These are phyloP conservation scores for Drosophila melanosoma DNA, from an alignment of 2,888 invertebrate genomes.

Conservation along the genomic window DNA sequence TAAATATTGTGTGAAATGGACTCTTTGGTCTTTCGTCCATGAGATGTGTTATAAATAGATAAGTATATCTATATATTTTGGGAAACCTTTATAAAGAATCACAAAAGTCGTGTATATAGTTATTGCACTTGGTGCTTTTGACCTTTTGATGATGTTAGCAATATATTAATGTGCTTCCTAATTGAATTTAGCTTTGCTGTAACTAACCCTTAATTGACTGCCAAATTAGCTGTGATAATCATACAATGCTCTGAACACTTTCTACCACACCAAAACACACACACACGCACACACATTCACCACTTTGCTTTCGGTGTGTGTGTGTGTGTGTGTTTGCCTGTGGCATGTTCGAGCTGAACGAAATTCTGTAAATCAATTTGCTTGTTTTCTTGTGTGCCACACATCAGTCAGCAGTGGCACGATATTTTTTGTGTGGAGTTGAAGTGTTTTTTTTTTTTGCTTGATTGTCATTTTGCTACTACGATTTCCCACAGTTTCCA, in stretches of 20 bases:
- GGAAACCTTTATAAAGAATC: too few relatives aligned
- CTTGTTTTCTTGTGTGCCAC: constrained; percentile 25
- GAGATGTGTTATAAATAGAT: neutral
- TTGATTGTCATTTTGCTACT: constrained; percentile 31
- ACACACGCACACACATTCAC: neutral
- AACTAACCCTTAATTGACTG: constrained; percentile 54
- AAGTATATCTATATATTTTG: too few relatives aligned
- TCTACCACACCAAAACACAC: neutral
- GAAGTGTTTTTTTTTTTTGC: neutral
- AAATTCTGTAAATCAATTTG: constrained; percentile 49
- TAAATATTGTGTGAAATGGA: neutral
- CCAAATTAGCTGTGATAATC: constrained; percentile 56
- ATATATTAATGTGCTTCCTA: constrained; percentile 15
- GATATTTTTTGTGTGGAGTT: neutral
- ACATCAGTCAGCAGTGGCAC: constrained; percentile 7
- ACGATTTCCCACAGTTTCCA: constrained; percentile 52
- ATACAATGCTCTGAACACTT: neutral
- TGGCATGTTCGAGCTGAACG: constrained; percentile 22
- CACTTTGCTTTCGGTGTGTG: neutral
- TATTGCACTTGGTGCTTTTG: neutral
- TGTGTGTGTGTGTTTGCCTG: neutral
- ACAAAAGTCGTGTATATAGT: neutral
- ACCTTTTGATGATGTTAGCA: neutral
- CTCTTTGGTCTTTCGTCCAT: neutral
- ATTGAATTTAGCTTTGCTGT: constrained; percentile 10